Conservation (phyloP, 2,888 invertebrate genomes). For the Gerris lacustris region DNA sequence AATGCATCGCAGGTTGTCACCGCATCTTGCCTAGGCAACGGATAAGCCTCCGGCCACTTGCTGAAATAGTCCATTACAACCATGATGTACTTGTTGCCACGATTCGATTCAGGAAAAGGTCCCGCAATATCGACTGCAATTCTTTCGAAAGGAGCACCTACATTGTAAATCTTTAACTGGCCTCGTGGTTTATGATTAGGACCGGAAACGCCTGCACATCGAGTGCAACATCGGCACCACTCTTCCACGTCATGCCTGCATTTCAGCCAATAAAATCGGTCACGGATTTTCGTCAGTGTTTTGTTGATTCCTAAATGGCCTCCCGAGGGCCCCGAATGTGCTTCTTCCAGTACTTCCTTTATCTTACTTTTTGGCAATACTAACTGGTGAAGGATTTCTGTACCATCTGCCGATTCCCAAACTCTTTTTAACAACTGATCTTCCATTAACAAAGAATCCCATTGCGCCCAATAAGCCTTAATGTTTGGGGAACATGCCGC, state of each 20-base stretch:
- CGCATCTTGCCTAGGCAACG: slow-evolving; percentile 33
- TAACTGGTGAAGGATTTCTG: slow-evolving; percentile 20
- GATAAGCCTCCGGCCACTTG: slow-evolving; percentile 31
- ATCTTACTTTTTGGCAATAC: slow-evolving; percentile 22
- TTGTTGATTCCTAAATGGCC: slow-evolving; percentile 32
- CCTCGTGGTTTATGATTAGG: slow-evolving; percentile 18
- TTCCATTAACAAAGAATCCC: slow-evolving; percentile 24
- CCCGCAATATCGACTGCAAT: slow-evolving; percentile 28
- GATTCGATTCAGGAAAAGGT: slow-evolving; percentile 25
- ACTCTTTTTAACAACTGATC: slow-evolving; percentile 20
- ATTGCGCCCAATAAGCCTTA: slow-evolving; percentile 4
- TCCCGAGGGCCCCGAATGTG: slow-evolving; percentile 28
- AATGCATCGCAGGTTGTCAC: slow-evolving; percentile 31
- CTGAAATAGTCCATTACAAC: slow-evolving; percentile 29
- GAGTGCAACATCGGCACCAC: slow-evolving; percentile 28
- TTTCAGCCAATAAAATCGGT: slow-evolving; percentile 29
- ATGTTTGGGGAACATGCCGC: not conserved
- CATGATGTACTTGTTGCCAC: slow-evolving; percentile 29
- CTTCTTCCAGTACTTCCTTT: slow-evolving; percentile 22
- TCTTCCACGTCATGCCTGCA: slow-evolving; percentile 24
- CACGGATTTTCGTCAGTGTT: slow-evolving; percentile 28
- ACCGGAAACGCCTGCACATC: slow-evolving; percentile 25
- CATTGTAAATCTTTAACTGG: slow-evolving; percentile 27
- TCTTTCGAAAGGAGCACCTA: slow-evolving; percentile 26
- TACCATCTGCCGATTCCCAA: slow-evolving; percentile 16